Evolutionary conservation across 2,888 invertebrate species (phyloP).

Genomic region (Ctenicera cuprea): DNA sequence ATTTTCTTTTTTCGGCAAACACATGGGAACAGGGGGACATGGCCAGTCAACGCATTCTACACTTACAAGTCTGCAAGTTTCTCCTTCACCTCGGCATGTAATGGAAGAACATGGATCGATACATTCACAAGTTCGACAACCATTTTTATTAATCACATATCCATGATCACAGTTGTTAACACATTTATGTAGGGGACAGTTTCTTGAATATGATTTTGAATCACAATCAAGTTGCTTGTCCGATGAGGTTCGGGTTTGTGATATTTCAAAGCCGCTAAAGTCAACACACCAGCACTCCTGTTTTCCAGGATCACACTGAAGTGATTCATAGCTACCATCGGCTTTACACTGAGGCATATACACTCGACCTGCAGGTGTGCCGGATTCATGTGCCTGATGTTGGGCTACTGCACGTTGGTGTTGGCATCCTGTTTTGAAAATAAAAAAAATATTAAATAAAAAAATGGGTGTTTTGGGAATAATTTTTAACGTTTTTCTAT

Average conservation of each 20-base stretch:
- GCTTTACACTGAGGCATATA: conserved; percentile 84
- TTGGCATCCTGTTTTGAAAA: conserved; percentile 77
- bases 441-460: conserved; percentile 15
- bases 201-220: conserved; percentile 68
- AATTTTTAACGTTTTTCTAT: no score
- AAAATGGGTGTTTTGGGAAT: no score
- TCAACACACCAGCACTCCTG: conserved; percentile 91
- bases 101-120: conserved; percentile 86
- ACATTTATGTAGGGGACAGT: conserved; percentile 73
- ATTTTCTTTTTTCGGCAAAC: conserved; percentile 83
- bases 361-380: conserved; percentile 84
- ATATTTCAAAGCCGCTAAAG: conserved; percentile 81
- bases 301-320: conserved; percentile 84
- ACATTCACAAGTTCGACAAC: conserved; percentile 86
- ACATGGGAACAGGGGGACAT: conserved; percentile 88
- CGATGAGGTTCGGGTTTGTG: conserved; percentile 77
- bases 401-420: conserved; percentile 75
- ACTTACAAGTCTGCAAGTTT: conserved; percentile 77
- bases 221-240: conserved; percentile 71
- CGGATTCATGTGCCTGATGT: conserved; percentile 82
- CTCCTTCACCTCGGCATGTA: conserved; percentile 81
- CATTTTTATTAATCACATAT: conserved; percentile 77
- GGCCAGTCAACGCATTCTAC: conserved; percentile 81
- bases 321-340: conserved; percentile 81
- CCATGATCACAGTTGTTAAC: conserved; percentile 79